phyloP scores from a whole-genome alignment of 2,888 invertebrate species.

The Ctenicera cuprea region DNA sequence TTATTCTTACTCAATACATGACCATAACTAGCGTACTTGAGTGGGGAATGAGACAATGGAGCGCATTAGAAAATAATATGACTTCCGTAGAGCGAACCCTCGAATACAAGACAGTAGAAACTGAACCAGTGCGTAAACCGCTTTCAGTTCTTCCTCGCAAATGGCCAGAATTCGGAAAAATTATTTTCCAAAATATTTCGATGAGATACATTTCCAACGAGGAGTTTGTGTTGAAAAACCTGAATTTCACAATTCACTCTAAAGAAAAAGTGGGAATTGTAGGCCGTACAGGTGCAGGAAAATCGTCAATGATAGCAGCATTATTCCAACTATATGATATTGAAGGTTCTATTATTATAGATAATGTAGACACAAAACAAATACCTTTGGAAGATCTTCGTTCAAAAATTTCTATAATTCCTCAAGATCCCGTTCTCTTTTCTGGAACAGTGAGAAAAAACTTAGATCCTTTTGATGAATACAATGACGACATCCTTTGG shows the following conservation, averaged over 20 bases:
- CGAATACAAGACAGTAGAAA: conserved; percentile 72
- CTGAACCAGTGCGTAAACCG: conserved; percentile 60
- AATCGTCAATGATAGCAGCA: conserved; percentile 85
- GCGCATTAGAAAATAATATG: conserved; percentile 88
- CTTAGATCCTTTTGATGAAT: conserved; percentile 91
- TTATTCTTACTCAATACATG: conserved; percentile 87
- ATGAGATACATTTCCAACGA: conserved; percentile 84
- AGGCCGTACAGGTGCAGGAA: conserved; percentile 91
- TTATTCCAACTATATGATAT: conserved; percentile 88
- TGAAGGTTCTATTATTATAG: conserved; percentile 88
- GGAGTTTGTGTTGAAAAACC: conserved; percentile 83
- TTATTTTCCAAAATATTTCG: conserved; percentile 81
- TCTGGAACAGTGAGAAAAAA: conserved; percentile 92
- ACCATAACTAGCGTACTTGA: conserved; percentile 80
- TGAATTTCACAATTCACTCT: conserved; percentile 80
- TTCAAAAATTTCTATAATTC: conserved; percentile 87
- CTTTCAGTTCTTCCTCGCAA: conserved; percentile 76
- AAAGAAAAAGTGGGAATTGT: conserved; percentile 87
- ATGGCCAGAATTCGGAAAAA: conserved; percentile 84
- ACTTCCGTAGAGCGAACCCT: conserved; percentile 89
- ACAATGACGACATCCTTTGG: conserved; percentile 87
- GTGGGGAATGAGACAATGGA: conserved; percentile 87
- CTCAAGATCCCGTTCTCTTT: conserved; percentile 91
- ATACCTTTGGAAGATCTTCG: conserved; percentile 86
- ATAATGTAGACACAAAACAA: conserved; percentile 81